phyloP scores from a whole-genome alignment of 2,113 vertebrate genomes.

The Paracanthobrama guichenoti region DNA sequence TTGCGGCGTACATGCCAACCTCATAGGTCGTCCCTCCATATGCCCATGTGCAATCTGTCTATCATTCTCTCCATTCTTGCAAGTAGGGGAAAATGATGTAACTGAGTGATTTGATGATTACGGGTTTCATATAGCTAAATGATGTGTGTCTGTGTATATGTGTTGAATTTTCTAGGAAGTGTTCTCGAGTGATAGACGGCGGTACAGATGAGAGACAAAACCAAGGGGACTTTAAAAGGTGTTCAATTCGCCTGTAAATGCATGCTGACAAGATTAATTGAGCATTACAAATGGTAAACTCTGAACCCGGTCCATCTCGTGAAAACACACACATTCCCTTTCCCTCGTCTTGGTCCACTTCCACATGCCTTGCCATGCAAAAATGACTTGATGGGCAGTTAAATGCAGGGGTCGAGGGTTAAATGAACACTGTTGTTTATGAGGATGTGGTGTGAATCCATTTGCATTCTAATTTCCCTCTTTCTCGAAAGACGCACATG shows the following conservation, averaged over 20 bases:
- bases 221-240: conserved; percentile 70
- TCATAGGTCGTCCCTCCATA: conserved; percentile 34
- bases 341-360: conserved; percentile 66
- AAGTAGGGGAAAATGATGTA: not conserved
- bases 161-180: conserved; percentile 53
- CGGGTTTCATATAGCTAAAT: not conserved
- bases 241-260: conserved; percentile 74
- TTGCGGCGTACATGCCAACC: not conserved
- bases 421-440: conserved; percentile 99
- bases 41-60: not conserved
- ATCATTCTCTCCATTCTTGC: not conserved
- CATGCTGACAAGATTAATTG: conserved; percentile 84
- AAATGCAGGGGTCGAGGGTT: conserved; percentile 95
- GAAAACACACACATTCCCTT: conserved; percentile 49
- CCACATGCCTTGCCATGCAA: conserved; percentile 80
- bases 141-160: conserved; percentile 22
- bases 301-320: conserved; percentile 62
- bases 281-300: conserved; percentile 78
- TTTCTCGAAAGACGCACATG: conserved; percentile 65
- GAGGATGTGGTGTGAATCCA: conserved; percentile 96
- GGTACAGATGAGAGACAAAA: conserved; percentile 67
- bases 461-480: conserved; percentile 99
- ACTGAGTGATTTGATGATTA: conserved; percentile 22
- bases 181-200: conserved; percentile 67
- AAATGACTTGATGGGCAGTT: conserved; percentile 99